These are phyloP conservation scores for Apeltes quadracus DNA, from an alignment of 2,113 vertebrate species.

Conservation along the genomic window DNA sequence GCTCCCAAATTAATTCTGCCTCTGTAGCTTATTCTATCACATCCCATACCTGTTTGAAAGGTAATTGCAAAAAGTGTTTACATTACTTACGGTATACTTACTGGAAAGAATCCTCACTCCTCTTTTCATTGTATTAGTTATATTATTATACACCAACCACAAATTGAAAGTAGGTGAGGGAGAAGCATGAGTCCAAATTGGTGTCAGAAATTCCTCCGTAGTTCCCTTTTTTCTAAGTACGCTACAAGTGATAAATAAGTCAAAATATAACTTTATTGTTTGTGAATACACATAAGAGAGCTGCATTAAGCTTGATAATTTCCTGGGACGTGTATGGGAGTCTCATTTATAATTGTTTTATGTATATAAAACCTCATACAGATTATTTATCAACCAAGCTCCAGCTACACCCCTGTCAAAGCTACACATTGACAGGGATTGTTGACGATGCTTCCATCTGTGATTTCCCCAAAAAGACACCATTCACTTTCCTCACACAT, in stretches of 20 bases:
- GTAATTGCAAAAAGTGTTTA: not conserved
- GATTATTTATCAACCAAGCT: slow-evolving; percentile 25
- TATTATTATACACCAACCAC: no score
- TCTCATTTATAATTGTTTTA: not conserved
- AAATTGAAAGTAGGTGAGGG: not conserved
- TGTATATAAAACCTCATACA: slow-evolving; percentile 21
- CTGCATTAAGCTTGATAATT: not conserved
- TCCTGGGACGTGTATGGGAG: not conserved
- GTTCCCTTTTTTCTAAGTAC: not conserved
- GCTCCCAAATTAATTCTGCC: not conserved
- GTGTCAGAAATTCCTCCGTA: not conserved
- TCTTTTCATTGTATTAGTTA: not conserved
- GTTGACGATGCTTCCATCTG: slow-evolving; percentile 25
- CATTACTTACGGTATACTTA: not conserved
- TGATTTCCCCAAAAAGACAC: slow-evolving; percentile 1
- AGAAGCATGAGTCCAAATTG: not conserved
- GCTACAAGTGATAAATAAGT: not conserved
- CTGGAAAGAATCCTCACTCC: not conserved
- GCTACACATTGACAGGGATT: slow-evolving; percentile 15
- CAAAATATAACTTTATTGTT: not conserved
- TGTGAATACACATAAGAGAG: not conserved
- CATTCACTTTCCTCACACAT: slow-evolving; percentile 7
- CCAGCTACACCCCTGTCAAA: no score
- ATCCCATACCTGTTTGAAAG: not conserved
- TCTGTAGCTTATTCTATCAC: slow-evolving; percentile 14